A percentile compares a stretch with the other conserved stretches of the same genome.
Evolutionary conservation across 2,797 vertebrate genomes (phyloP).

Genomic region (Phalloptychus januarius): DNA sequence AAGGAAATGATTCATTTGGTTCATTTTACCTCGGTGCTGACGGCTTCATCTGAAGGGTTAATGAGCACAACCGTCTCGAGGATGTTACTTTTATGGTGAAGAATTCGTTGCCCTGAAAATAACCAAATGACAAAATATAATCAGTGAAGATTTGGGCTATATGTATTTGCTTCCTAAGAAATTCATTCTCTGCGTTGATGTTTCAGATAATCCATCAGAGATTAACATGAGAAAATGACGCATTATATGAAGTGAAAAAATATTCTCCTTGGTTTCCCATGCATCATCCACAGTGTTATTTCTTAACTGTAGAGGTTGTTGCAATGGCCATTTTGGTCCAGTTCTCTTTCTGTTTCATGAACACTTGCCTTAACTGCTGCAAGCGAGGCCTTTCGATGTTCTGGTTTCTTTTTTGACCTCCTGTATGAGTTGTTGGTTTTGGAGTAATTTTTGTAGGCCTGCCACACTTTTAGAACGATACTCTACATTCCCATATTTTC

Average conservation of each 20-base stretch:
- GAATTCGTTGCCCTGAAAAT: slow-evolving; percentile 93
- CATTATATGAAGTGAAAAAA: neutral
- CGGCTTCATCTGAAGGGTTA: slow-evolving; percentile 96
- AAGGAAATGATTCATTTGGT: neutral
- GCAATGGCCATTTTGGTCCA: neutral
- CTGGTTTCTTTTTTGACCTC: neutral
- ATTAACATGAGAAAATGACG: neutral
- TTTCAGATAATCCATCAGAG: neutral
- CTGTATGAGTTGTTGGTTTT: neutral
- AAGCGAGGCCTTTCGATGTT: neutral
- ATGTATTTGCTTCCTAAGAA: neutral
- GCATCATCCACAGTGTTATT: neutral
- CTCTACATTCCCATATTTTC: neutral
- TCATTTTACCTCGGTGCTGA: slow-evolving; percentile 89
- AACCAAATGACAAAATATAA: slow-evolving; percentile 11
- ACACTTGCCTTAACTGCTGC: neutral
- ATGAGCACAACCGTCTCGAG: slow-evolving; percentile 97
- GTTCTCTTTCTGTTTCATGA: neutral
- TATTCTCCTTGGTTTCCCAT: neutral
- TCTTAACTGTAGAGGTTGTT: neutral
- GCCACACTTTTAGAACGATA: neutral
- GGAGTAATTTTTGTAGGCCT: neutral
- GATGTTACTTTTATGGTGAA: slow-evolving; percentile 95
- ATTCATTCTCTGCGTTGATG: neutral
- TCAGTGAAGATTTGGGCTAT: neutral